phyloP scores from a whole-genome alignment of 2,113 vertebrate genomes.

The Promerops cafer region DNA sequence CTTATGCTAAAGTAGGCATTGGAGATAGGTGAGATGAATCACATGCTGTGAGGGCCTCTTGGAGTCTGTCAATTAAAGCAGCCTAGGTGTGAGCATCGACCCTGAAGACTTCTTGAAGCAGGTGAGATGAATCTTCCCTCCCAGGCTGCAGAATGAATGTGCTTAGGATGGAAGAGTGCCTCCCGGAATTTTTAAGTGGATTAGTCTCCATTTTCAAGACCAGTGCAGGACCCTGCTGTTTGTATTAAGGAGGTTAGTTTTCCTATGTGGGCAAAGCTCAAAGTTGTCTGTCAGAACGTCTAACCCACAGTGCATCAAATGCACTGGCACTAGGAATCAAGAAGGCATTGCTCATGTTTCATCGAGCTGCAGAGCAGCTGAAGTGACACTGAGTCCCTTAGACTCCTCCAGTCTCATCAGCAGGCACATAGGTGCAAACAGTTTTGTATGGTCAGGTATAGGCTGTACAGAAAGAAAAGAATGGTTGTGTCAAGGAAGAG shows the following conservation, averaged over 20 bases:
- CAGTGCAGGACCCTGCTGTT: not conserved
- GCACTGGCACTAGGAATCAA: not conserved
- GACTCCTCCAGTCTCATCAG: not conserved
- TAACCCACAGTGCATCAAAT: not conserved
- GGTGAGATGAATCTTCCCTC: not conserved
- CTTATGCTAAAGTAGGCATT: conserved; percentile 5
- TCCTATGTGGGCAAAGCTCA: not conserved
- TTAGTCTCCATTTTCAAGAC: not conserved
- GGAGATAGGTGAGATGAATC: conserved; percentile 27
- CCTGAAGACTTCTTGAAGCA: not conserved
- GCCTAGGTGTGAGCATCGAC: not conserved
- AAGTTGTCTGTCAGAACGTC: not conserved
- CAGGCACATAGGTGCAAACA: not conserved
- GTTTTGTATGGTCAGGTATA: not conserved
- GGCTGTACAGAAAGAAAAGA: not conserved
- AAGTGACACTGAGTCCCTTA: not conserved
- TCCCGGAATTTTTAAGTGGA: not conserved
- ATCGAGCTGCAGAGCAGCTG: not conserved
- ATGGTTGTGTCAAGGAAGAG: not conserved
- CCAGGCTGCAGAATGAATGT: not conserved
- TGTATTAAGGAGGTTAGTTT: not conserved
- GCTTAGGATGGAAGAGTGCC: not conserved
- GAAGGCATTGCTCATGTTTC: not conserved
- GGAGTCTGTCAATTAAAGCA: not conserved
- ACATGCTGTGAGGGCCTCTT: not conserved